Evolutionary conservation across 2,797 vertebrate species (phyloP), one percentile per base, ranked within the genome.

Genomic region (Myotis daubentonii): DNA sequence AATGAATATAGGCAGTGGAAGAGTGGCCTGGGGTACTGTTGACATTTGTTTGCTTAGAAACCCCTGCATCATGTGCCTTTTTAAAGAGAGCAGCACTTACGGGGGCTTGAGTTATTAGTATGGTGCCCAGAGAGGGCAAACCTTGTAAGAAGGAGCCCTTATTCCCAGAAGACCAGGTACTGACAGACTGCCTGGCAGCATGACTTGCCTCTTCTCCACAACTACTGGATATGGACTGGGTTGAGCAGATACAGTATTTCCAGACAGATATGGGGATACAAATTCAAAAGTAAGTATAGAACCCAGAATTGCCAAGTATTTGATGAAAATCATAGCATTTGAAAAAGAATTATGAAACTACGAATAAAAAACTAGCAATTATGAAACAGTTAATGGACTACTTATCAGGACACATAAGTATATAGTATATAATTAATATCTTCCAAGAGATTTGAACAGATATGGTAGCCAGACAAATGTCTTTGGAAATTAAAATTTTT

Each of bases 401-500:
- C 20, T 60, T 20, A 33, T 84, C 55, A 87, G 7, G 23, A 93
- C 36, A 25, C 2, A 8, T 70, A 51, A 30, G 17, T 83, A 1
- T 28, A 30, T 60, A 60, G 12, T 28, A 60, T 28, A 60, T 89
- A 82, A 89, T 47, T 66, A 79, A n/a, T 90, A 87, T 36, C 19
- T 41, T 87, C 81, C 66, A 83, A 92, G 78, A 81, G 33, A 81
- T 65, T 3, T 60, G 38, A 94, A 62, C 78, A 17, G 23, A 70
- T 84, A 66, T 72, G 30, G 23, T 71, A 70, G 78, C 28, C 2
- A 7, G 68, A 51, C 12, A 80, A 89, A 76, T 93, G 74, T 44
- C 68, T 94, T 81, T 85, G 41, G 72, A 80, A 93, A 96, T 80
- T 36, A 91, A 89, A 74, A 47, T 93, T 93, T 89, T n/a, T 10